Percentiles rank a stretch among this genome's conserved stretches.
These are phyloP conservation scores for Steinernema hermaphroditum DNA, from an alignment of 2,888 invertebrate species.

Conservation along the genomic window DNA sequence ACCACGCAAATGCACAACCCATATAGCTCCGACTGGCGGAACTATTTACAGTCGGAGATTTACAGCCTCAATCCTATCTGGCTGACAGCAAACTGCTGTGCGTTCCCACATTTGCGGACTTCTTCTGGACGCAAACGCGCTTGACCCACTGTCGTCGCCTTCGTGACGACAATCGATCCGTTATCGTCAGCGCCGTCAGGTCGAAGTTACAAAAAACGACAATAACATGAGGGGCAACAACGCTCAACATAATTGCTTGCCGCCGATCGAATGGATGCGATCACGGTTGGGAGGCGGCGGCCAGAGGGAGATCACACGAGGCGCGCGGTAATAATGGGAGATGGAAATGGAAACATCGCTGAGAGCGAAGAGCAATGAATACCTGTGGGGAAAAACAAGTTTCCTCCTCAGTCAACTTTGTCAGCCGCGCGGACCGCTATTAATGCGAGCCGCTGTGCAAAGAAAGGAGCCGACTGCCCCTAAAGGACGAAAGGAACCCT, in stretches of 20 bases:
- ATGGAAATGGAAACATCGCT: constrained; percentile 16
- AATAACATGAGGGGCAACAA: constrained; percentile 2
- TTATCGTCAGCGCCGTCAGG: not conserved
- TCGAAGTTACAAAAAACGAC: constrained; percentile 28
- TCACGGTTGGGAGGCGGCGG: not conserved
- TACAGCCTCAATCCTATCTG: constrained; percentile 1
- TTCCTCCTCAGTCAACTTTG: constrained; percentile 13
- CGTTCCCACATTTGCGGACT: constrained; percentile 27
- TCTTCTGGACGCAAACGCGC: not conserved
- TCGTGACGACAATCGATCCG: constrained; percentile 11
- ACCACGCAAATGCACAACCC: too few species aligned
- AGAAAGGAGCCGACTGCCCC: constrained; percentile 10
- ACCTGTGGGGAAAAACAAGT: constrained; percentile 30
- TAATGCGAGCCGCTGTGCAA: constrained; percentile 17
- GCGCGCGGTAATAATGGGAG: constrained; percentile 14
- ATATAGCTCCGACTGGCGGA: too few species aligned
- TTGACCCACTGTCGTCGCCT: constrained; percentile 15
- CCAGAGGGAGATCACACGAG: not conserved
- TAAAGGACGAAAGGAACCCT: not conserved
- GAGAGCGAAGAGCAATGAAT: constrained; percentile 19
- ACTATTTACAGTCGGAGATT: constrained; percentile 13
- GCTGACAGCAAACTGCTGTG: not conserved
- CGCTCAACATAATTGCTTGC: constrained; percentile 16
- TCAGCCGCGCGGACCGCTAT: not conserved
- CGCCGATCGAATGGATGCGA: constrained; percentile 4